A percentile compares a stretch with the other conserved stretches of the same genome.
Evolutionary conservation across 1,140 invertebrate genomes (phyloP).

Genomic region (Asbolus verrucosus): DNA sequence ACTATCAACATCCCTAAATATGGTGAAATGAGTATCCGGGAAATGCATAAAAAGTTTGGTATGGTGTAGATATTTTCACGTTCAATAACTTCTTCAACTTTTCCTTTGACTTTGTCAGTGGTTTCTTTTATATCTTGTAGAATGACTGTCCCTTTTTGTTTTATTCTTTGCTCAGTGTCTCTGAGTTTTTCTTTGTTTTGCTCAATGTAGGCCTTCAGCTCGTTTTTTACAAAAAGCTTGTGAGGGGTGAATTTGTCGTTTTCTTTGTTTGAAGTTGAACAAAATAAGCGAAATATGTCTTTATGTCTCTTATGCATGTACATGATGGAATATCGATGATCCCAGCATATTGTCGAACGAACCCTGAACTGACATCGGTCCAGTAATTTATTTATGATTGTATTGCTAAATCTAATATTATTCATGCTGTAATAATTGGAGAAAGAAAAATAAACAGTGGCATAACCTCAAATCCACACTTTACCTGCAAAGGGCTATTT

Average conservation of each 20-base stretch:
- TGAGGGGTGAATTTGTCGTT: slow-evolving; percentile 1
- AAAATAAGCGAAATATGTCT: background rate
- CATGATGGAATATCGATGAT: background rate
- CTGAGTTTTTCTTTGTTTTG: slow-evolving; percentile 71
- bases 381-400: background rate
- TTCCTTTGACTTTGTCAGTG: slow-evolving; percentile 70
- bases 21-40: slow-evolving; percentile 86
- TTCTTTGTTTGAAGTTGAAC: slow-evolving; percentile 46
- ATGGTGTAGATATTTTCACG: slow-evolving; percentile 94
- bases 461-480: background rate
- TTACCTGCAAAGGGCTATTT: no score
- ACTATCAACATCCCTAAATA: slow-evolving; percentile 85
- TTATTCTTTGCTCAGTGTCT: slow-evolving; percentile 69
- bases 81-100: slow-evolving; percentile 77
- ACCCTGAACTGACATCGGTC: background rate
- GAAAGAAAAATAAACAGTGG: background rate
- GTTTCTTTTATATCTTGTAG: slow-evolving; percentile 77
- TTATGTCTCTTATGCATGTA: background rate
- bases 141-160: slow-evolving; percentile 70
- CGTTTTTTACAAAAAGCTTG: slow-evolving; percentile 50
- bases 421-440: slow-evolving; percentile 20
- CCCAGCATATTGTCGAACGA: background rate
- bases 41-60: slow-evolving; percentile 89
- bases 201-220: slow-evolving; percentile 65
- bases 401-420: slow-evolving; percentile 13